Evolutionary conservation across 1,140 invertebrate species (phyloP).

Genomic region (Acyrthosiphon pisum): DNA sequence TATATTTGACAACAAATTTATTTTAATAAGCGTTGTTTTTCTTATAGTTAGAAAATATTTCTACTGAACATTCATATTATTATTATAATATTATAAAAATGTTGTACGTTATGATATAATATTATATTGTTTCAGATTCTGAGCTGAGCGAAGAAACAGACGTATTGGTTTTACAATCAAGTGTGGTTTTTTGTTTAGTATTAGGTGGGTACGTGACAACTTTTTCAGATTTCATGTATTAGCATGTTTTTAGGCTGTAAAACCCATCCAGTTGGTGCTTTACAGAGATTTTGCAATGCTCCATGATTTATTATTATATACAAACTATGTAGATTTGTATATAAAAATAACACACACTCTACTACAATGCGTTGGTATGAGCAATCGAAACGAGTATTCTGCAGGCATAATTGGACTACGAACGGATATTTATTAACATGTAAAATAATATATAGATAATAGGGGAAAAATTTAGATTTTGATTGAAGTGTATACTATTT

Average conservation of each 20-base stretch:
- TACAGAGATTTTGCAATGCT: not conserved
- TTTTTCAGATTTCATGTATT: not conserved
- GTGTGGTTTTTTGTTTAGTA: not conserved
- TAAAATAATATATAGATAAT: not conserved
- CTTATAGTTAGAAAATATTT: not conserved
- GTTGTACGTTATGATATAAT: not conserved
- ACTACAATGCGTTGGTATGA: not conserved
- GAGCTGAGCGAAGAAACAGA: not conserved
- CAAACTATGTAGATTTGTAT: not conserved
- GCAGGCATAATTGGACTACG: too few relatives aligned
- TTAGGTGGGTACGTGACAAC: not conserved
- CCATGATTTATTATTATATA: not conserved
- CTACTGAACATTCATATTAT: not conserved
- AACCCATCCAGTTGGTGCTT: not conserved
- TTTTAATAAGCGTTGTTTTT: not conserved
- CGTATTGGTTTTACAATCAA: not conserved
- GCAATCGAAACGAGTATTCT: too few relatives aligned
- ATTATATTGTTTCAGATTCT: not conserved
- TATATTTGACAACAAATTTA: not conserved
- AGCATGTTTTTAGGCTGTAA: not conserved
- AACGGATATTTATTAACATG: too few relatives aligned
- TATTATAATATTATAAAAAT: not conserved
- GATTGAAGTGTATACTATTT: not conserved
- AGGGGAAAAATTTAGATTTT: not conserved
- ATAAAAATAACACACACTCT: not conserved